Evolutionary conservation across 1,140 invertebrate species (phyloP), one percentile per base, ranked within the genome.

Genomic region (Drosophila eugracilis): DNA sequence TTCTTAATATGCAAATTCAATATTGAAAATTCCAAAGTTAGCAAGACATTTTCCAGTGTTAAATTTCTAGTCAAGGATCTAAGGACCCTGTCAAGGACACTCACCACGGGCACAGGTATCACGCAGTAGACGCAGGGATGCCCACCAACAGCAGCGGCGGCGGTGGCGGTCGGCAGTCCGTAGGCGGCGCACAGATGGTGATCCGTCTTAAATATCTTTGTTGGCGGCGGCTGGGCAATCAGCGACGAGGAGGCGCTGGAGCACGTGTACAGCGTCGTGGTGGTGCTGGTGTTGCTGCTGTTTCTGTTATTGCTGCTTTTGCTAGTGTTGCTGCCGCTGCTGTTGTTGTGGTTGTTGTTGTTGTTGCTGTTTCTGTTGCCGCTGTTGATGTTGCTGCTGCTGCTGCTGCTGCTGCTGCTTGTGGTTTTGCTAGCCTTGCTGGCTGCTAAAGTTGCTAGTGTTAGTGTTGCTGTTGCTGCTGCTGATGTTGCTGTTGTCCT

Each of bases 161-260:
- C 73, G 48, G 73, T 75, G 67, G 78, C 88, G 67, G 84, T 88
- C 49, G 89, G 89, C 78, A 90, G 60, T 84, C 84, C 81, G 89
- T 89, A 90, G 52, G 81, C 73, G 60, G 81, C 58, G 81, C 81
- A 90, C 52, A 89, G 75, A 67, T 67, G 63, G 77, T 91, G 89
- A 90, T 91, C 89, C 89, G 89, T 90, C 73, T 91, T 91, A 84
- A 91, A 90, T 79, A 91, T 91, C 74, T 91, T 91, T 37, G 78
- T 89, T 86, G 89, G 89, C 55, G 89, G 89, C 54, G 89, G 89
- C 65, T 91, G 89, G 65, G 89, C 84, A 83, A 90, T 70, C 58
- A 91, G 48, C 47, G 89, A 89, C 44, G 89, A 84, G 48, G 88
- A 90, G 57, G 86, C 78, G 69, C 67, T 86, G 17, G 86, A 83